These are phyloP conservation scores for Drosophila quinaria DNA, from an alignment of 2,888 invertebrate genomes.

Conservation along the genomic window DNA sequence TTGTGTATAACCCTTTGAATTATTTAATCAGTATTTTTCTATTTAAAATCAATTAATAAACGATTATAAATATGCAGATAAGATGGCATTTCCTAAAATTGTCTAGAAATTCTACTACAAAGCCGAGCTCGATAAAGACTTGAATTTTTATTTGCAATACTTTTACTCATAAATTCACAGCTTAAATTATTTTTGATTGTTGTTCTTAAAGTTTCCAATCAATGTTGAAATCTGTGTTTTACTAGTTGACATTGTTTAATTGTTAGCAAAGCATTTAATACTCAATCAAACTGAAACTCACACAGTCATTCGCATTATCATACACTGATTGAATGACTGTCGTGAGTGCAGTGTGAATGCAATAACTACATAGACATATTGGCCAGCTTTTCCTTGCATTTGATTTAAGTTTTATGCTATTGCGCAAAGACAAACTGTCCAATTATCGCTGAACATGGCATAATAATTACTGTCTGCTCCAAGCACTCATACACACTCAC, in stretches of 20 bases:
- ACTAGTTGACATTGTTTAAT: slow-evolving; percentile 50
- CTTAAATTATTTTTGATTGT: no score
- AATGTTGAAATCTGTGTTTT: slow-evolving; percentile 14
- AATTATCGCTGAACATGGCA: slow-evolving; percentile 82
- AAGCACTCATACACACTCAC: slow-evolving; percentile 38
- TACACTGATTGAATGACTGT: slow-evolving; percentile 11
- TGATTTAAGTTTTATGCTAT: slow-evolving; percentile 31
- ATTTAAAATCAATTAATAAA: neutral
- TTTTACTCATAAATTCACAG: neutral
- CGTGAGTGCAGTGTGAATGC: slow-evolving; percentile 36
- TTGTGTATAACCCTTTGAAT: neutral
- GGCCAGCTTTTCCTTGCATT: slow-evolving; percentile 7
- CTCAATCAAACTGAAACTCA: slow-evolving; percentile 28
- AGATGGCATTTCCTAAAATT: neutral
- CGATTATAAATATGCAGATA: neutral
- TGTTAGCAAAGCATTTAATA: slow-evolving; percentile 47
- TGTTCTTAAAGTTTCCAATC: no score
- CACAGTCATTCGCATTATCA: neutral
- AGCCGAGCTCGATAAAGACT: neutral
- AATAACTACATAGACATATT: slow-evolving; percentile 30
- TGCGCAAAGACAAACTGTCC: slow-evolving; percentile 44
- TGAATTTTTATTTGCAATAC: neutral
- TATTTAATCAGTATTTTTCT: neutral
- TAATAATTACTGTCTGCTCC: slow-evolving; percentile 81
- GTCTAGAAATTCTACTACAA: neutral